These are phyloP conservation scores for Pseudochirops cupreus DNA, from an alignment of 2,797 vertebrate species.

Conservation along the genomic window DNA sequence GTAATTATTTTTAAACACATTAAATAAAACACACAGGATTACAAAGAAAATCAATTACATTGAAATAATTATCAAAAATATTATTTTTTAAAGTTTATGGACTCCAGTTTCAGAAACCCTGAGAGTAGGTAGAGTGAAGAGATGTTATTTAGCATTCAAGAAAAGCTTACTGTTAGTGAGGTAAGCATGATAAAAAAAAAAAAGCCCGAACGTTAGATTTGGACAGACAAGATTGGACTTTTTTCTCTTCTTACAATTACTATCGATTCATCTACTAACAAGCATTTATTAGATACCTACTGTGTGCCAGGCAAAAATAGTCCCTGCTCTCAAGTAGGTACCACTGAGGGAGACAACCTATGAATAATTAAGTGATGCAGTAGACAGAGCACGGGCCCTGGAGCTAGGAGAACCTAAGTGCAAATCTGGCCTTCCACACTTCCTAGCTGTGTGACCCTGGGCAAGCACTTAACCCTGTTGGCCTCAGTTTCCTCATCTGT, in stretches of 20 bases:
- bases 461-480: background rate
- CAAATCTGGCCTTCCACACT: background rate
- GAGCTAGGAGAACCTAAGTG: background rate
- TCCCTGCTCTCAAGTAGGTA: background rate
- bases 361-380: background rate
- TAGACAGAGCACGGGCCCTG: background rate
- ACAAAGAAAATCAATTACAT: background rate
- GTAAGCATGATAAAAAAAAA: background rate
- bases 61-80: background rate
- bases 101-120: background rate
- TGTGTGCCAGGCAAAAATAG: background rate
- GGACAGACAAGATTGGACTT: background rate
- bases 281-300: background rate
- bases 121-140: background rate
- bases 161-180: background rate
- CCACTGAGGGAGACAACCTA: background rate
- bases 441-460: background rate
- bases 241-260: background rate
- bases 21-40: background rate
- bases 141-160: background rate
- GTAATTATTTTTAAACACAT: background rate
- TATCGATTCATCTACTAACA: background rate
- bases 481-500: background rate
- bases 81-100: background rate
- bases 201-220: background rate